phyloP scores from a whole-genome alignment of 2,888 invertebrate genomes.

The Bursaphelenchus okinawaensis region DNA sequence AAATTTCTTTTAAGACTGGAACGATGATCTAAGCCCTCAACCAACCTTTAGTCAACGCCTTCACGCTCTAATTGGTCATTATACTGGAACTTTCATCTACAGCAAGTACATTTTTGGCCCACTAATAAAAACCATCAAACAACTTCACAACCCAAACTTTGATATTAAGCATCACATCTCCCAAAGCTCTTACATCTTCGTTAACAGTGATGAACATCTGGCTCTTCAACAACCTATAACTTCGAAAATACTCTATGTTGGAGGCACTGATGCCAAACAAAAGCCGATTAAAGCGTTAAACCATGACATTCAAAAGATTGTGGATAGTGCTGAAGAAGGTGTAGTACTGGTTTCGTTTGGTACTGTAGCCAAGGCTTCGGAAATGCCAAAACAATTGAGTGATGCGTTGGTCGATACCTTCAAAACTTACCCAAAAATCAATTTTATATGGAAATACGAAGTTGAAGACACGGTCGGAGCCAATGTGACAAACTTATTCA shows the following conservation, averaged over 20 bases:
- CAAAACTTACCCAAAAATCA: constrained; percentile 32
- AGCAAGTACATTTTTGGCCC: neutral
- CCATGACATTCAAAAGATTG: constrained; percentile 12
- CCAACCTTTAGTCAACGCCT: neutral
- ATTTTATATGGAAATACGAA: constrained; percentile 45
- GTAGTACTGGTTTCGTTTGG: constrained; percentile 25
- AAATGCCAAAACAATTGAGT: constrained; percentile 16
- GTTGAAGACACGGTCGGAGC: constrained; percentile 17
- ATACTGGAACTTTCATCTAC: no score
- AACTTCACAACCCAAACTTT: neutral
- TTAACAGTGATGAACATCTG: constrained; percentile 14
- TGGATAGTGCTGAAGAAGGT: constrained; percentile 11
- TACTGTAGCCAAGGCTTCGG: constrained; percentile 10
- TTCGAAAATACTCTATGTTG: constrained; percentile 10
- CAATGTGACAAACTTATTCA: constrained; percentile 44
- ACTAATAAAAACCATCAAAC: neutral
- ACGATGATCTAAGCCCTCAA: neutral
- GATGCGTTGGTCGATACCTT: constrained; percentile 18
- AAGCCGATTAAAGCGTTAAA: neutral
- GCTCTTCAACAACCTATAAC: constrained; percentile 7
- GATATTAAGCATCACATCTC: neutral
- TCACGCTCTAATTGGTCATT: neutral
- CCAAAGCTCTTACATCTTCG: constrained; percentile 11
- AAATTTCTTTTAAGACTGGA: neutral
- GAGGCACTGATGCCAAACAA: constrained; percentile 4